These are phyloP conservation scores for Congeria kusceri DNA, from an alignment of 2,888 invertebrate genomes.

Conservation along the genomic window DNA sequence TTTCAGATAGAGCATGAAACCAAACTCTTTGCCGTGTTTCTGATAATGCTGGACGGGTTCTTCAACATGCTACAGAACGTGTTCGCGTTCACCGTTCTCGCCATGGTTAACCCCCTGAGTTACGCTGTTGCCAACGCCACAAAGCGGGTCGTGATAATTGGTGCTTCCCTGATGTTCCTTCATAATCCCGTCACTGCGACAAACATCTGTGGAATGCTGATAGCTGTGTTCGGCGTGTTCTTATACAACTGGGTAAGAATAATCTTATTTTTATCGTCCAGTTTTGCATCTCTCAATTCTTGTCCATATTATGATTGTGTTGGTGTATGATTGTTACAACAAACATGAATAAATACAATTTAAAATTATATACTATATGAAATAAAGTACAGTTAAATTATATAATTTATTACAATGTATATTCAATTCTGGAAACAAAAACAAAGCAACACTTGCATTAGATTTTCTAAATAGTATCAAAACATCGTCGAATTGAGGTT, in stretches of 20 bases:
- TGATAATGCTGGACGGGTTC: conserved; percentile 92
- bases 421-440: no score
- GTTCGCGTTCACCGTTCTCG: conserved; percentile 96
- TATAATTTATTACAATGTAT: no score
- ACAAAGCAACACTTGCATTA: no score
- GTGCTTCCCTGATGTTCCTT: conserved; percentile 93
- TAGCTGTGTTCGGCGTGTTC: conserved; percentile 95
- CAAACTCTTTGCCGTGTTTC: conserved; percentile 81
- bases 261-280: no score
- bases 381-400: no score
- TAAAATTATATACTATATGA: no score
- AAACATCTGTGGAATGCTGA: conserved; percentile 95
- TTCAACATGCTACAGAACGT: conserved; percentile 98
- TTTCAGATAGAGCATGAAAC: conserved; percentile 77
- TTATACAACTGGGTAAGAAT: conserved; percentile 94
- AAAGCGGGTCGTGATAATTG: conserved; percentile 95
- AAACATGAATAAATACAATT: no score
- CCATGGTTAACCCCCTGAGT: conserved; percentile 94
- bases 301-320: no score
- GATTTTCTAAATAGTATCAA: no score
- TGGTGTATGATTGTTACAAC: no score
- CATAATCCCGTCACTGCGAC: conserved; percentile 95
- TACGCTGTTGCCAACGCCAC: conserved; percentile 98
- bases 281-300: no score
- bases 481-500: no score